Evolutionary conservation across 1,140 invertebrate species (phyloP), one percentile per base, ranked within the genome.

Genomic region (Pantala flavescens): DNA sequence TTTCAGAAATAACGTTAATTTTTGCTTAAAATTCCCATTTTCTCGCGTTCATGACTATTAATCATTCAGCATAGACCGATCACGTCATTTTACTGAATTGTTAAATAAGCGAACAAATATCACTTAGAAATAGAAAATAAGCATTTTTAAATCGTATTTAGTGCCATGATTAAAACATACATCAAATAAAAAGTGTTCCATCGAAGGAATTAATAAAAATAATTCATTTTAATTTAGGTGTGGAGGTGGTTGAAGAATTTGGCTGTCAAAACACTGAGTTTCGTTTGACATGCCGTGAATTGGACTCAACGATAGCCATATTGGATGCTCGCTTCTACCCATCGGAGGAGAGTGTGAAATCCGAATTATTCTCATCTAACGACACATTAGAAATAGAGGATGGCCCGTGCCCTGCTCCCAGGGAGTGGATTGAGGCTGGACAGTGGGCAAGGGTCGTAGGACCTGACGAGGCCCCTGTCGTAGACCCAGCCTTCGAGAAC

Each of bases 171-270:
- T n/a, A n/a, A n/a, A n/a, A n/a, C n/a, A n/a, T n/a, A n/a, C n/a
- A n/a, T n/a, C n/a, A n/a, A 36, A 5, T 36, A 36, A 36, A 36
- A 36, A 5, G 28, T n/a, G n/a, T 5, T 2, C 28, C 3, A 36
- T 36, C 9, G 28, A 2, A 36, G 28, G 9, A 36, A 36, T 36
- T 36, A 36, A 36, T 36, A 2, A 36, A 36, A 9, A 9, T 9
- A 36, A 5, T 36, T 36, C 28, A n/a, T 36, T 36, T 36, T 36
- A 2, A 36, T 36, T 36, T 21, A 63, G 49, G 49, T 83, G 11
- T 82, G 85, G 84, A 86, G 82, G 83, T 85, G 74, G 84, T 86
- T 23, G 84, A 85, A 77, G 84, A 85, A 77, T 83, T 84, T 78
- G 81, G 81, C 77, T 85, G 84, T 74, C 79, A 84, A 77, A 82